Base-by-base conservation (phyloP, 1,140 invertebrate genomes). In the Caerostris darwini region DNA sequence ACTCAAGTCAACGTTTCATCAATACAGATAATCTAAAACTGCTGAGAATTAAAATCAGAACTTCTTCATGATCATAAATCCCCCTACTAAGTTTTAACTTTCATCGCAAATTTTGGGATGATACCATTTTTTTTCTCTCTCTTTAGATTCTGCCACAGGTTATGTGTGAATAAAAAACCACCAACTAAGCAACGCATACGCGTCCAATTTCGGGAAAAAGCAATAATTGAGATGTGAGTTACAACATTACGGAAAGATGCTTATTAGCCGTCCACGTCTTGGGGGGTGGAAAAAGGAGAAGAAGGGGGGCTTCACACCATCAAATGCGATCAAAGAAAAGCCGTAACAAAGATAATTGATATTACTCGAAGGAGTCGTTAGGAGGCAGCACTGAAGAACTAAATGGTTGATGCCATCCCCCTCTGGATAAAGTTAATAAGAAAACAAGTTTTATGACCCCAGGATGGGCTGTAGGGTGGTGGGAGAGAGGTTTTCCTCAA, bases 311-410 rank as follows among this genome's bases (percentile, higher is more conserved):
- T 57, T 61, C 50, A 61, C 82, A 53, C 91, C 91, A 92, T 92
- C 91, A 92, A 92, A 92, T 58, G 64, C 91, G 91, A 92, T 92
- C 91, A 89, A 94, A 94, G 92, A 94, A 94, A 82, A 58, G 83
- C 92, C 85, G 86, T 94, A 88, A 94, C 92, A 89, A 89, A 94
- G 83, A 94, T 94, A 94, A 94, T 94, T 94, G 92, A 94, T 94
- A 94, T 94, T 94, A 94, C 92, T 77, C 92, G 85, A 89, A 94
- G 92, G 92, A 82, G 92, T 81, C 92, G 92, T 94, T 94, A 88
- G 85, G 53, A 19, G 69, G 92, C 92, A 89, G 92, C 92, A 88
- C 92, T 82, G 92, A 82, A 88, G 92, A 94, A 94, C 92, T 94
- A 94, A 94, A 94, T 94, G 92, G 92, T 89, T 81, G 92, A 88